Conservation (phyloP, 1,140 invertebrate species). For the Ceratoteleas bidentatus region DNA sequence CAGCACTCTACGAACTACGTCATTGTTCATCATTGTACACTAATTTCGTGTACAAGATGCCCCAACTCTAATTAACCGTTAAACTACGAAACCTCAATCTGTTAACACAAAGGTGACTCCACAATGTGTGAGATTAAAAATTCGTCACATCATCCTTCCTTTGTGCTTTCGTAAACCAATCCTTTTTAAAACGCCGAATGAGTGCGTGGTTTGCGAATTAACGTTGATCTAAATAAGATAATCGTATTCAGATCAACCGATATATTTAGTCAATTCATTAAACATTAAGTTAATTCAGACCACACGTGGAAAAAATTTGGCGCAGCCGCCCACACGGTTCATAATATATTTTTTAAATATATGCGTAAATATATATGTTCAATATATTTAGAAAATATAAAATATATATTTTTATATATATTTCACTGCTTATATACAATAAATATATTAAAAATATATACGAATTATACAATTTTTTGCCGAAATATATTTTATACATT, state of each 20-base stretch:
- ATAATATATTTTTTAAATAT: no score
- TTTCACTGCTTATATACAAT: no score
- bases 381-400: no score
- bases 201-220: background rate
- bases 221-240: background rate
- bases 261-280: no score
- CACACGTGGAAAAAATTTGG: no score
- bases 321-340: no score
- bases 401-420: no score
- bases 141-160: conserved; percentile 8
- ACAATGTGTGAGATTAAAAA: conserved; percentile 3
- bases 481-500: no score
- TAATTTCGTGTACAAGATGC: conserved; percentile 8
- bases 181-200: background rate
- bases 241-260: background rate
- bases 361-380: no score
- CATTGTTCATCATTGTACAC: conserved; percentile 1
- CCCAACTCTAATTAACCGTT: conserved; percentile 27
- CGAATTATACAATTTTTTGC: no score
- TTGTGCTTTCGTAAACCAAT: conserved; percentile 7
- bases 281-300: no score
- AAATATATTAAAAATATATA: no score
- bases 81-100: conserved; percentile 20
- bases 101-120: conserved; percentile 7
- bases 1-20: conserved; percentile 7